Percentiles rank a stretch among this genome's conserved stretches.
Conservation (phyloP, 2,113 vertebrate species). For the Calidris pygmaea region DNA sequence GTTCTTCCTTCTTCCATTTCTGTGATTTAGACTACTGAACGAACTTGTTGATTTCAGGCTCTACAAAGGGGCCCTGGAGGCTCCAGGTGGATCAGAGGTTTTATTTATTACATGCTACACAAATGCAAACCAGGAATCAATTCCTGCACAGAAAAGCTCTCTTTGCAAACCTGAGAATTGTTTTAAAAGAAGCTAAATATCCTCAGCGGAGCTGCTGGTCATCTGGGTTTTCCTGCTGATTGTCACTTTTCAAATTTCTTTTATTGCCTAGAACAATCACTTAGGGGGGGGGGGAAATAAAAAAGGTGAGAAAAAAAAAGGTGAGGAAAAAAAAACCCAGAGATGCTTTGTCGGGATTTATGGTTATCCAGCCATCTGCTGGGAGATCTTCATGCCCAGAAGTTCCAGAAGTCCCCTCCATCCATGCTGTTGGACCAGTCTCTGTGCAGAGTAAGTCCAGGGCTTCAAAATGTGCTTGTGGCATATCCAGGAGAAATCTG, state of each 20-base stretch:
- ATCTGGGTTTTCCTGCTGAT: neutral
- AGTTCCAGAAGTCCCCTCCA: neutral
- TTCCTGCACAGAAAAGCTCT: neutral
- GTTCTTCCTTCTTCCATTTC: neutral
- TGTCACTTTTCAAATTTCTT: neutral
- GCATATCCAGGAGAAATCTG: neutral
- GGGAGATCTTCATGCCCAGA: neutral
- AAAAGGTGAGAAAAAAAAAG: too few species aligned
- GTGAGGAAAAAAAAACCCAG: neutral
- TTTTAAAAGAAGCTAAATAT: neutral
- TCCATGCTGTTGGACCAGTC: fast-evolving
- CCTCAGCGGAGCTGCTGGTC: neutral
- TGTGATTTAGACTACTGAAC: neutral
- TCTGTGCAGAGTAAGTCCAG: neutral
- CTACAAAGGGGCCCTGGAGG: neutral
- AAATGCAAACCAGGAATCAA: neutral
- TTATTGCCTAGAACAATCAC: neutral
- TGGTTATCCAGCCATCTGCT: neutral
- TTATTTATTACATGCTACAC: neutral
- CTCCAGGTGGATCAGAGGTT: neutral
- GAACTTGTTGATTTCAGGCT: neutral
- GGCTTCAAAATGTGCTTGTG: neutral
- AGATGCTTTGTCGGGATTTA: neutral
- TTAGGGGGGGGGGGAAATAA: fast-evolving
- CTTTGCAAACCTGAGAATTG: neutral